Evolutionary conservation across 2,888 invertebrate genomes (phyloP).

Genomic region (Willowsia nigromaculata): DNA sequence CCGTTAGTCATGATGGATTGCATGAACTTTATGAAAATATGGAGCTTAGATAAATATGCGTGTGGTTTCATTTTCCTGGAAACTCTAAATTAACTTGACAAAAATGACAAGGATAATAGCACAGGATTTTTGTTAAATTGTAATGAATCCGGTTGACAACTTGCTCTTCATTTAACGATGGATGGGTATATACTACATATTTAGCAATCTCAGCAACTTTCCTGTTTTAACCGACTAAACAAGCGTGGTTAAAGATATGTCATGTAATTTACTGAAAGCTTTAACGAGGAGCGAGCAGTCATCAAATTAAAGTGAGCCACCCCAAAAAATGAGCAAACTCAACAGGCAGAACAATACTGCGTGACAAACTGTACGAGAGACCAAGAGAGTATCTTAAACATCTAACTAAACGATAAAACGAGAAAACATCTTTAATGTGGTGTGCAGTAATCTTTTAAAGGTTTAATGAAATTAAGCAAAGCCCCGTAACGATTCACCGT

Average conservation of each 20-base stretch:
- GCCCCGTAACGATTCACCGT: conserved; percentile 29
- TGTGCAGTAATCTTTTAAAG: not conserved
- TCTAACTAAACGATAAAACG: not conserved
- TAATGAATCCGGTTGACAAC: no score
- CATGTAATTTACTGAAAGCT: not conserved
- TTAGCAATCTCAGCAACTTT: no score
- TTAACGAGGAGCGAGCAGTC: not conserved
- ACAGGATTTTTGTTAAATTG: not conserved
- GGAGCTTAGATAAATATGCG: not conserved
- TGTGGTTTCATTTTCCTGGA: not conserved
- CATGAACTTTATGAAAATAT: no score
- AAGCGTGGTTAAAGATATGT: no score
- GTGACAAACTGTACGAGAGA: not conserved
- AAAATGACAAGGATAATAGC: conserved; percentile 23
- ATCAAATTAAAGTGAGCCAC: conserved; percentile 33
- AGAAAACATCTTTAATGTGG: not conserved
- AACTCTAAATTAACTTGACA: conserved; percentile 44
- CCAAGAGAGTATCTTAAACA: not conserved
- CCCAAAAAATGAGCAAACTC: not conserved
- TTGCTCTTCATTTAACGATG: no score
- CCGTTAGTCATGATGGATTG: no score
- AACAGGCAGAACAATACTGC: not conserved
- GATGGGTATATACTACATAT: no score
- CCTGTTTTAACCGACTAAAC: no score
- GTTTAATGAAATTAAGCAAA: conserved; percentile 14